These are phyloP conservation scores for Drosophila melanica DNA, from an alignment of 1,140 invertebrate genomes.

Conservation along the genomic window DNA sequence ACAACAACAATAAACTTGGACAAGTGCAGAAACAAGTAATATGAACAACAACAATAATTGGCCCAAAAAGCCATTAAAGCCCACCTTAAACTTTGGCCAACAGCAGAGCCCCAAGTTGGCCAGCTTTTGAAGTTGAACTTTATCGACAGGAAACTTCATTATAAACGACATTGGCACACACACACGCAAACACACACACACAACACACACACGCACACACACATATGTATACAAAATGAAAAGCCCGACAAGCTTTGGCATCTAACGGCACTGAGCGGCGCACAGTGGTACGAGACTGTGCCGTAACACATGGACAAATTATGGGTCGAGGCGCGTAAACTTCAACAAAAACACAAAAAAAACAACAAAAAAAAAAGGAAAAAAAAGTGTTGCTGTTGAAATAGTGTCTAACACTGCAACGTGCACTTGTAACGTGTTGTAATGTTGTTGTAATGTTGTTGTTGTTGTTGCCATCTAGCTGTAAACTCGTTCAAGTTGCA, in stretches of 20 bases:
- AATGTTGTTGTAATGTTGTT: slow-evolving; percentile 59
- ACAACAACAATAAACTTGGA: slow-evolving; percentile 15
- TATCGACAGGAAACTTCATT: slow-evolving; percentile 81
- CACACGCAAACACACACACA: neutral
- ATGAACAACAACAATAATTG: slow-evolving; percentile 13
- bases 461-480: slow-evolving; percentile 54
- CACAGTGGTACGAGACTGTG: slow-evolving; percentile 38
- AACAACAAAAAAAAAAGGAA: neutral
- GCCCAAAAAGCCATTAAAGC: slow-evolving; percentile 53
- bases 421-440: slow-evolving; percentile 79
- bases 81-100: slow-evolving; percentile 58
- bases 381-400: neutral
- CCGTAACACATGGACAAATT: slow-evolving; percentile 45
- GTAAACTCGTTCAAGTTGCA: slow-evolving; percentile 72
- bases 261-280: slow-evolving; percentile 32
- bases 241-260: slow-evolving; percentile 10
- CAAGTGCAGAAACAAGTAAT: slow-evolving; percentile 26
- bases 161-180: slow-evolving; percentile 78
- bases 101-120: slow-evolving; percentile 35
- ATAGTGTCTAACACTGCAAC: slow-evolving; percentile 74
- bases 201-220: neutral
- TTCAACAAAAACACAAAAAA: slow-evolving; percentile 11
- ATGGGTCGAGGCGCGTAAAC: slow-evolving; percentile 46
- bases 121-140: slow-evolving; percentile 70
- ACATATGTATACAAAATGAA: no score